Percentiles rank a stretch among this genome's conserved stretches.
Evolutionary conservation across 2,797 vertebrate genomes (phyloP).

Genomic region (Halcyon badia): DNA sequence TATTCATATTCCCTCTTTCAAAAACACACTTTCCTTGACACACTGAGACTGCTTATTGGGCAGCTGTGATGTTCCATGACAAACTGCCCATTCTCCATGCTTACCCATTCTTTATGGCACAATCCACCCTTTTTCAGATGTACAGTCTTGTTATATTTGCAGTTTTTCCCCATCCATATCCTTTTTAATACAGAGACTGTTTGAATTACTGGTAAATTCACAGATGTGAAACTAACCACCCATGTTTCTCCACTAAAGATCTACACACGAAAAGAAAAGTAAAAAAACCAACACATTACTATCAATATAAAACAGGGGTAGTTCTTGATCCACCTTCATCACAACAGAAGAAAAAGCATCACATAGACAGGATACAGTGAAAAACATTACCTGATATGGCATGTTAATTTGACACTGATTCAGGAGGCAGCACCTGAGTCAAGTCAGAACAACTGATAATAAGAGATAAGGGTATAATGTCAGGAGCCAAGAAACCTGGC

Average conservation of each 20-base stretch:
- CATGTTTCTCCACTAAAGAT: neutral
- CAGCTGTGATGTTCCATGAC: neutral
- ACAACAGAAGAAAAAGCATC: neutral
- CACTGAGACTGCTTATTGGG: neutral
- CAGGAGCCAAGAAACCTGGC: neutral
- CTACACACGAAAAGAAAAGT: neutral
- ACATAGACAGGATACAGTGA: neutral
- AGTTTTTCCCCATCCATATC: neutral
- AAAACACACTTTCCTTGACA: neutral
- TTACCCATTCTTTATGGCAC: neutral
- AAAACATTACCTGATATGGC: neutral
- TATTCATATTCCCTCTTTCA: neutral
- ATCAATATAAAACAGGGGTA: neutral
- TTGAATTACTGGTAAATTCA: constrained; percentile 3
- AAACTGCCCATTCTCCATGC: neutral
- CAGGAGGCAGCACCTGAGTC: neutral
- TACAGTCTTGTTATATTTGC: neutral
- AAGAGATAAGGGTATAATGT: neutral
- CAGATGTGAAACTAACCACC: neutral
- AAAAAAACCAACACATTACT: neutral
- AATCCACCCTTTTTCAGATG: neutral
- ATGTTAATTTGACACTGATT: neutral
- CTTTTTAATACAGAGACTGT: constrained; percentile 15
- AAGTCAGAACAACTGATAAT: neutral
- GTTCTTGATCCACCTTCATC: neutral